These are phyloP conservation scores for Drosophila mayaguana DNA, from an alignment of 2,888 invertebrate species.

Conservation along the genomic window DNA sequence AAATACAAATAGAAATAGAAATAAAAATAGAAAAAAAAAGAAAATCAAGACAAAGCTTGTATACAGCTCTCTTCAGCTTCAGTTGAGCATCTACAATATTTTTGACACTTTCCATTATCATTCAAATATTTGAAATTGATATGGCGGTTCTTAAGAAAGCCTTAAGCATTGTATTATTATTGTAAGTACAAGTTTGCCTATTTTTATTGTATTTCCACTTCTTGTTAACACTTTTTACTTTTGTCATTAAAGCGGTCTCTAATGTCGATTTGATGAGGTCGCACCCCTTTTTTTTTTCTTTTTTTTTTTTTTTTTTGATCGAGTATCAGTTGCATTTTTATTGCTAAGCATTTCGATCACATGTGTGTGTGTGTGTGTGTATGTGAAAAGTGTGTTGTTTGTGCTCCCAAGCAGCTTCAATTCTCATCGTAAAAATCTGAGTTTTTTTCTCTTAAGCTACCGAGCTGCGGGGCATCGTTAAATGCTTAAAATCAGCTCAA, in stretches of 20 bases:
- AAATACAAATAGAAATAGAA: slow-evolving; percentile 8
- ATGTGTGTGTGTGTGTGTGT: slow-evolving; percentile 17
- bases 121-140: slow-evolving; percentile 49
- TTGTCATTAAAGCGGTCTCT: slow-evolving; percentile 63
- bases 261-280: slow-evolving; percentile 67
- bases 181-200: slow-evolving; percentile 44
- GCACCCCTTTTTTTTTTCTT: slow-evolving; percentile 37
- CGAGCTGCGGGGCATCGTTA: slow-evolving; percentile 42
- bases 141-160: slow-evolving; percentile 25
- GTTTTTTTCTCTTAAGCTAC: slow-evolving; percentile 29
- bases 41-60: not conserved
- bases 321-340: slow-evolving; percentile 53
- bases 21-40: slow-evolving; percentile 35
- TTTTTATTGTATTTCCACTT: slow-evolving; percentile 57
- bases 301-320: slow-evolving; percentile 5
- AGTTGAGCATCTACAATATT: slow-evolving; percentile 20
- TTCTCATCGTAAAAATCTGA: slow-evolving; percentile 44
- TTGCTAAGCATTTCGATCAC: slow-evolving; percentile 32
- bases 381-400: slow-evolving; percentile 54
- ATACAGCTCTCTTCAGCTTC: slow-evolving; percentile 1
- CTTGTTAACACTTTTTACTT: slow-evolving; percentile 51
- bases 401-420: slow-evolving; percentile 60
- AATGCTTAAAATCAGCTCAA: slow-evolving; percentile 17
- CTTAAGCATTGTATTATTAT: slow-evolving; percentile 45
- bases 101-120: slow-evolving; percentile 72